Percentiles rank a stretch among this genome's conserved stretches.
Conservation (phyloP, 2,113 vertebrate genomes). For the Oncorhynchus gorbuscha region DNA sequence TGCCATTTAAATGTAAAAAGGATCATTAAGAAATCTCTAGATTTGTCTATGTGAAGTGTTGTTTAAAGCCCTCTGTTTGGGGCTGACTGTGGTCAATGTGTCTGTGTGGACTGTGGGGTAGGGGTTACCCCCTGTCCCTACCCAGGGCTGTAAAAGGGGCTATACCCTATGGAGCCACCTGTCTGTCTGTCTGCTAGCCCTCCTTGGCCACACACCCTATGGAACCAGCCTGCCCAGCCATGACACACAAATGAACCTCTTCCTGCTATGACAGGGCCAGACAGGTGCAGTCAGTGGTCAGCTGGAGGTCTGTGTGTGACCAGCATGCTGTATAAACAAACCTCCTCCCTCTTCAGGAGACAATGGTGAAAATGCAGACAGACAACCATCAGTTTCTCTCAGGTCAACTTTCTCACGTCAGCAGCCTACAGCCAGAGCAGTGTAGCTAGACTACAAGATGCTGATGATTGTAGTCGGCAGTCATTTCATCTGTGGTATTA, state of each 20-base stretch:
- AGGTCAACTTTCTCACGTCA: no score
- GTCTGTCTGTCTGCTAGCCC: constrained; percentile 51
- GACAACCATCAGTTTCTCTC: constrained; percentile 28
- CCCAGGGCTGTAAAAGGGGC: not conserved
- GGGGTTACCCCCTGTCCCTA: not conserved
- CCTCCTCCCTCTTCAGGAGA: not conserved
- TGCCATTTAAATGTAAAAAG: not conserved
- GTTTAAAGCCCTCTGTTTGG: constrained; percentile 1
- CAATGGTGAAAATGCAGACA: constrained; percentile 17
- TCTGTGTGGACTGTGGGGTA: not conserved
- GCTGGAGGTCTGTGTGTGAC: constrained; percentile 2
- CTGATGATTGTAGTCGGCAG: no score
- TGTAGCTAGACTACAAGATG: no score
- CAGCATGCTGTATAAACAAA: not conserved
- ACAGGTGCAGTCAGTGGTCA: constrained; percentile 54
- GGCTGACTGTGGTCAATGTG: not conserved
- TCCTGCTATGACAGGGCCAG: constrained; percentile 33
- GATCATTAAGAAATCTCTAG: not conserved
- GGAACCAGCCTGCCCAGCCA: constrained; percentile 51
- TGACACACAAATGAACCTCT: constrained; percentile 55
- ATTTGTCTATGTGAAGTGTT: not conserved
- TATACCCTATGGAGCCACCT: constrained; percentile 52
- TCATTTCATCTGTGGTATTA: no score
- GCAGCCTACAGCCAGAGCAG: no score
- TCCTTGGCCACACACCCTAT: constrained; percentile 44